Base-by-base conservation (phyloP, 1,140 invertebrate genomes). In the Lasioglossum albipes region DNA sequence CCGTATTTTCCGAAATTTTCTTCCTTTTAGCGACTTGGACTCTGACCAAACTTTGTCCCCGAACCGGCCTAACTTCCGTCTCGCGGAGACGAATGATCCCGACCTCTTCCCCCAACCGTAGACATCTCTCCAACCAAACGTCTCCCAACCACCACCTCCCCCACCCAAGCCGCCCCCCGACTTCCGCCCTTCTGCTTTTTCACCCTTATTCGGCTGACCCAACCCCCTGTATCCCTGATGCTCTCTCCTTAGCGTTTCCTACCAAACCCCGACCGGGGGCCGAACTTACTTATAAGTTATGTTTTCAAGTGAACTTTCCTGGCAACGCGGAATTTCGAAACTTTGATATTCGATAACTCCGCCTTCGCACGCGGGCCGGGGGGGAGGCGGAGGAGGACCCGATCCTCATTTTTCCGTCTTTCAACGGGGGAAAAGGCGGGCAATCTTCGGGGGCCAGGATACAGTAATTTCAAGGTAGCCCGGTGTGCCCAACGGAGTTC, bases 311-410 rank as follows among this genome's bases (percentile, higher is more conserved):
- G 84, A 90, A 91, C 82, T 90, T 90, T 83, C 84, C 89, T 88
- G 86, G 88, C 88, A 90, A 84, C 88, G 88, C 88, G 87, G 79
- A 89, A 89, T 90, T 90, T 86, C 85, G 82, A 88, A 91, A 91
- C 89, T 91, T 90, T 90, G 86, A 90, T 90, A 90, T 90, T 90
- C 89, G 88, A 90, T 90, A 90, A 90, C 89, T 90, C 84, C 81
- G 78, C 59, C 75, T 78, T 49, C 70, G 57, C 73, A 82, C 73
- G 75, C 36, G 1, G 36, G 36, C 2, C 36, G 36, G 3, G 36
- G 3, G 36, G 36, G 36, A 0, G 36, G 36, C 27, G 27, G 27
- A 1, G 5, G 5, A 65, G 4, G 64, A 12, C 9, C 45, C 52
- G 79, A 82, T 84, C 87, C 84, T 87, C 76, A 84, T 84, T 87